Evolutionary conservation across 2,113 vertebrate genomes (phyloP).

Genomic region (Heterotilapia buettikoferi): DNA sequence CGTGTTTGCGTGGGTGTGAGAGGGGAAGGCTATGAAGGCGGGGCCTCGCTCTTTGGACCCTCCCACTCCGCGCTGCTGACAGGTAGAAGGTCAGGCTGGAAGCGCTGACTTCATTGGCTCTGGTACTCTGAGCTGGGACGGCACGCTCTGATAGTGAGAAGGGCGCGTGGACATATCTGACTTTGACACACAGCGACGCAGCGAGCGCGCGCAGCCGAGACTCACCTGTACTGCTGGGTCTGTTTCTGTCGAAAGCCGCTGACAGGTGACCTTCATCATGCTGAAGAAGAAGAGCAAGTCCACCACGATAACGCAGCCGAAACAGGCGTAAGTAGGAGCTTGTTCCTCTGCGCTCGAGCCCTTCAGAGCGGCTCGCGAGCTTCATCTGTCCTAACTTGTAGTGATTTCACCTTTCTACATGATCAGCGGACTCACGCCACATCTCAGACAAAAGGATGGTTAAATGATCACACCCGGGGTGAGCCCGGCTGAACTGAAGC

Average conservation of each 20-base stretch:
- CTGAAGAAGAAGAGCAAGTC: conserved; percentile 58
- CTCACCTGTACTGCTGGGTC: not conserved
- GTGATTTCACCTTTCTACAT: not conserved
- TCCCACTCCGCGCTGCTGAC: not conserved
- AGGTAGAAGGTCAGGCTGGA: not conserved
- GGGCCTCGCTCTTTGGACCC: not conserved
- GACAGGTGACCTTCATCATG: conserved; percentile 57
- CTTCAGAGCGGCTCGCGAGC: not conserved
- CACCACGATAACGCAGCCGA: conserved; percentile 24
- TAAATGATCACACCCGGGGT: not conserved
- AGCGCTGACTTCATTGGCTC: not conserved
- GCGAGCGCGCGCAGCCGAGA: not conserved
- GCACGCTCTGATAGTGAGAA: not conserved
- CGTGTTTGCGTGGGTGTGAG: not conserved
- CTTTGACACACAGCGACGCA: not conserved
- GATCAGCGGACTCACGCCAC: not conserved
- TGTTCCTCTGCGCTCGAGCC: too few species aligned
- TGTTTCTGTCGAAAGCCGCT: not conserved
- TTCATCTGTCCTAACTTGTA: not conserved
- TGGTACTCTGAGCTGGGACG: not conserved
- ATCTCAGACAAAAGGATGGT: not conserved
- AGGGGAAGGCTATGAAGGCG: not conserved
- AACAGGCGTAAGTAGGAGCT: conserved; percentile 31
- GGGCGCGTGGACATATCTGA: not conserved
- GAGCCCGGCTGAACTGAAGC: not conserved